phyloP scores from a whole-genome alignment of 2,113 vertebrate species.

The Limanda limanda region DNA sequence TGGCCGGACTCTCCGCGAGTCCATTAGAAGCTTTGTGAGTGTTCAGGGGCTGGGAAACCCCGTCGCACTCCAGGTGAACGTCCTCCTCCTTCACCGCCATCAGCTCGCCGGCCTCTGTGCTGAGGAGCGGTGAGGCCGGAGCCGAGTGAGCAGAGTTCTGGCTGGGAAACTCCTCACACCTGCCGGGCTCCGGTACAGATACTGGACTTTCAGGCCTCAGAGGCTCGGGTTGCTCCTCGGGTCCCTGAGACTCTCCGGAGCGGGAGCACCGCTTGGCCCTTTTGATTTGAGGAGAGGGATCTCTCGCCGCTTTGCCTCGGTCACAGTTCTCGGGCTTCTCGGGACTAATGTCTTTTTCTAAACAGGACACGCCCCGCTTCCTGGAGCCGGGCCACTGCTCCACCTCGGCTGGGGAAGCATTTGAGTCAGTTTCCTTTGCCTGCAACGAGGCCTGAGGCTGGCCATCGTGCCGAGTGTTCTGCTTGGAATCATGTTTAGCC shows the following conservation, averaged over 20 bases:
- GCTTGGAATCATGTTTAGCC: slow-evolving; percentile 52
- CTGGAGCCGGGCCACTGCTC: slow-evolving; percentile 89
- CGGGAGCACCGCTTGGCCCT: slow-evolving; percentile 91
- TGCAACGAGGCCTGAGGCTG: slow-evolving; percentile 80
- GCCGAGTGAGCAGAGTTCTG: slow-evolving; percentile 85
- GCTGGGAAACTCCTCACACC: slow-evolving; percentile 85
- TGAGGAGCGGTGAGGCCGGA: slow-evolving; percentile 87
- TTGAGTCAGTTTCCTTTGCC: slow-evolving; percentile 86
- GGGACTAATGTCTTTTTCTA: slow-evolving; percentile 87
- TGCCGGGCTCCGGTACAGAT: slow-evolving; percentile 79
- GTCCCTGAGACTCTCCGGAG: slow-evolving; percentile 88
- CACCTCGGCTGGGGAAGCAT: slow-evolving; percentile 79
- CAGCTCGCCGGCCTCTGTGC: slow-evolving; percentile 88
- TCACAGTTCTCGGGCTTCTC: slow-evolving; percentile 91
- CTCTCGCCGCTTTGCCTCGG: slow-evolving; percentile 77
- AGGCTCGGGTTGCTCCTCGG: slow-evolving; percentile 85
- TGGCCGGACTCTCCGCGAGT: slow-evolving; percentile 85
- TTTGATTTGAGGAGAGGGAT: slow-evolving; percentile 89
- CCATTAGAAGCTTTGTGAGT: slow-evolving; percentile 90
- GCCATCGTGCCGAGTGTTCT: slow-evolving; percentile 56
- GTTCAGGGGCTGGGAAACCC: slow-evolving; percentile 79
- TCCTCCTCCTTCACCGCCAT: slow-evolving; percentile 84
- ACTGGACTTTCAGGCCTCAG: slow-evolving; percentile 82
- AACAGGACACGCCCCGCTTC: slow-evolving; percentile 90
- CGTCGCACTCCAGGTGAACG: slow-evolving; percentile 79